A percentile compares a stretch with the other conserved stretches of the same genome.
Conservation (phyloP, 2,888 invertebrate genomes). For the Acrobasis repandana region DNA sequence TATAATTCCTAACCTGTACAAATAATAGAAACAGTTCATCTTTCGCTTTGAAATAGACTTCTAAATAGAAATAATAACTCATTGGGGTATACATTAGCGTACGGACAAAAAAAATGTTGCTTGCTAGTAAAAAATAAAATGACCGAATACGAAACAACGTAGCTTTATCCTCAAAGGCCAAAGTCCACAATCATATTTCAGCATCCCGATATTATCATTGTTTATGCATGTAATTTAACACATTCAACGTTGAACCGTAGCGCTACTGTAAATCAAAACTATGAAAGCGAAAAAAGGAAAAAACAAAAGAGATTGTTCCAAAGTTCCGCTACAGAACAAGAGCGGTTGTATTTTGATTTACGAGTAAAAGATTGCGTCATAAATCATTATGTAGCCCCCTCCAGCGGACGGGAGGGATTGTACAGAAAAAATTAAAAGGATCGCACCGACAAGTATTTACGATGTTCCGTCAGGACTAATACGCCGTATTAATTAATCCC, state of each 20-base stretch:
- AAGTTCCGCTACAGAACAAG: constrained; percentile 47
- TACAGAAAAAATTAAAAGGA: constrained; percentile 50
- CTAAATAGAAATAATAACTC: too few relatives aligned
- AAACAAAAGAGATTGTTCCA: constrained; percentile 51
- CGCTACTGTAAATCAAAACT: constrained; percentile 15
- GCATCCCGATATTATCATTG: constrained; percentile 7
- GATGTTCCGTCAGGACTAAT: constrained; percentile 40
- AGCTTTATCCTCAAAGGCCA: constrained; percentile 16
- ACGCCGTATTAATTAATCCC: constrained; percentile 58
- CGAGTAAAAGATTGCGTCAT: constrained; percentile 72
- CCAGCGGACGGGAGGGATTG: constrained; percentile 54
- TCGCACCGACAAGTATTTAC: constrained; percentile 53
- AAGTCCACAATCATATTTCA: not conserved
- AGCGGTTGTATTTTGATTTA: constrained; percentile 63
- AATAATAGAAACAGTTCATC: too few relatives aligned
- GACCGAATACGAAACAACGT: too few relatives aligned
- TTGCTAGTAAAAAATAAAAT: too few relatives aligned
- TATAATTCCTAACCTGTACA: too few relatives aligned
- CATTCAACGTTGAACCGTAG: not conserved
- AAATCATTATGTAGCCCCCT: constrained; percentile 59
- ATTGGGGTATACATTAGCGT: too few relatives aligned
- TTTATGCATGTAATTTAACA: constrained; percentile 8
- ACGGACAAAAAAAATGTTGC: too few relatives aligned
- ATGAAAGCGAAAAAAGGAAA: constrained; percentile 34
- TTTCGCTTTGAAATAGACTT: too few relatives aligned